Evolutionary conservation across 1,140 invertebrate genomes (phyloP), one percentile per base, ranked within the genome.

Genomic region (Temnothorax nylanderi): DNA sequence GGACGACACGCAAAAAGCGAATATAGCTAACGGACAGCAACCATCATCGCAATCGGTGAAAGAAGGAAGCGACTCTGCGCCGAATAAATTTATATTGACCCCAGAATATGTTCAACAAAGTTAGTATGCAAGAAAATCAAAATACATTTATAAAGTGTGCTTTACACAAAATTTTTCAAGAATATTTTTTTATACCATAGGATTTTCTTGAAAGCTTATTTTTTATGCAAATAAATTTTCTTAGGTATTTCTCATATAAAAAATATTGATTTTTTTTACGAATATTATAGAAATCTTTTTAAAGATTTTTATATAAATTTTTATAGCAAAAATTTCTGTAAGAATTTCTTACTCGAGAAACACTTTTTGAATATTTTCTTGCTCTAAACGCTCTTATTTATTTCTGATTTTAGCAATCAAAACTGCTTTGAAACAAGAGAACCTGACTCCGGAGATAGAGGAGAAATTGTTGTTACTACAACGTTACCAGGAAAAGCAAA

Each of bases 391-490:
- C 1, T 54, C 16, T 54, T n/a, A 69, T 51, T 54, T 58, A 44
- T 88, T 49, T 90, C 67, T 91, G 88, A 93, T 94, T 94, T 10
- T 93, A 98, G 97, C 97, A 3, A 98, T 98, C 80, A 97, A 97
- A 94, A 98, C 97, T 94, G 98, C 97, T 8, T 94, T 98, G 54
- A 98, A 98, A 93, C 97, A 98, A 94, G 97, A 98, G 92, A 98
- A 98, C 94, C 95, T 99, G 16, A 98, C 98, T 94, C 98, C 98
- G 1, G 98, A 99, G 94, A 98, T 99, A 67, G 98, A 99, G 94
- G 98, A 99, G 88, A 99, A 99, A 93, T 93, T 99, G 32, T 95
- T 99, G 4, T 98, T 98, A 88, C 96, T 99, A 87, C 98, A 99
- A 93, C 96, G 97, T 47, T 98, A 98, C 92, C 98, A 98, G 90